Conservation (phyloP, 37 sponge, comb jelly and placozoan species). For the Axinella damicornis region DNA sequence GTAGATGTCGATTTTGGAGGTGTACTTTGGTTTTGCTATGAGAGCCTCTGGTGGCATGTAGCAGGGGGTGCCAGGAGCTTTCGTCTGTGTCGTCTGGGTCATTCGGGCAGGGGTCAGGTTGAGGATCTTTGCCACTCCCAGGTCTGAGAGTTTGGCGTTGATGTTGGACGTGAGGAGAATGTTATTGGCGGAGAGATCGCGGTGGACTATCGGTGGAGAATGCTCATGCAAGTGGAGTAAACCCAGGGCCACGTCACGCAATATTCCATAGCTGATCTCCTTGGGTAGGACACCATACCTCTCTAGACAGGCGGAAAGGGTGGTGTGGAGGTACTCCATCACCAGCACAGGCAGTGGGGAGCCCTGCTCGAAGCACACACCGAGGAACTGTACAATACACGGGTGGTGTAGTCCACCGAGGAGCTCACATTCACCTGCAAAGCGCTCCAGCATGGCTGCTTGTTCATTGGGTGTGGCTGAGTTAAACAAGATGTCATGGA, state of each 20-base stretch:
- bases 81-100: too few species aligned
- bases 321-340: too few species aligned
- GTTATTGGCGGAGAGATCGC: constrained; percentile 40
- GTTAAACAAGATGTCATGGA: constrained; percentile 19
- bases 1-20: constrained; percentile 35
- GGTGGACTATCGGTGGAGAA: constrained; percentile 26
- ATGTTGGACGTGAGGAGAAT: constrained; percentile 37
- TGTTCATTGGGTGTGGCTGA: constrained; percentile 25
- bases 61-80: too few species aligned
- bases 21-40: too few species aligned
- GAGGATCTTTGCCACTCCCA: constrained; percentile 15
- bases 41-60: not conserved
- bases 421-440: too few species aligned
- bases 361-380: too few species aligned
- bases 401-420: too few species aligned
- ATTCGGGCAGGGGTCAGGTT: not conserved
- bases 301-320: too few species aligned
- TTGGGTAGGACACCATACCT: constrained; percentile 29
- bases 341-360: too few species aligned
- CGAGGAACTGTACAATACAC: too few species aligned
- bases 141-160: constrained; percentile 54
- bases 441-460: too few species aligned
- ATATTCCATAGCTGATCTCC: constrained; percentile 20
- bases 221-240: constrained; percentile 50
- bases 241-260: constrained; percentile 51